Evolutionary conservation across 2,797 vertebrate genomes (phyloP).

Genomic region (Enteromius mattozi): DNA sequence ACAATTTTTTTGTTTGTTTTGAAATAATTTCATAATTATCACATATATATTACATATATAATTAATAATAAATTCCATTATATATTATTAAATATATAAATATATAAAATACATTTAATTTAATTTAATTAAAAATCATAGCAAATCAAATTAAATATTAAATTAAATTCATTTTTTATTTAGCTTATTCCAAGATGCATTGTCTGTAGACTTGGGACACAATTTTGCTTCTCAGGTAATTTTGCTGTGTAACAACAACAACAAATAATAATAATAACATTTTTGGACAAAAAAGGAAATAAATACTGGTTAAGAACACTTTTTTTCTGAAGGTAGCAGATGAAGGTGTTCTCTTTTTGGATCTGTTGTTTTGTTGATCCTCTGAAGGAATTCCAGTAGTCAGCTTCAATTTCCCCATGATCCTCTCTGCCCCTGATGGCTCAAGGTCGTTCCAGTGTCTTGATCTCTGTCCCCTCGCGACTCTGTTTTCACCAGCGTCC

Average conservation of each 20-base stretch:
- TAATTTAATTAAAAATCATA: too few relatives aligned
- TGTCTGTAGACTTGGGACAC: neutral
- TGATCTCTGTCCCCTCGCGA: constrained; percentile 35
- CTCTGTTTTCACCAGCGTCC: constrained; percentile 51
- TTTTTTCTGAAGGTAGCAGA: neutral
- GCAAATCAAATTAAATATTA: too few relatives aligned
- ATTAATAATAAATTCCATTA: too few relatives aligned
- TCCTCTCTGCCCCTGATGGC: constrained; percentile 7
- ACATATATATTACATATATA: too few relatives aligned
- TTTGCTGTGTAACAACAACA: too few relatives aligned
- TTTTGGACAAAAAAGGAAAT: too few relatives aligned
- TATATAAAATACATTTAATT: neutral
- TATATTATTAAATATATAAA: too few relatives aligned
- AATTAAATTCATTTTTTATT: too few relatives aligned
- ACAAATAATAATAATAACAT: too few relatives aligned
- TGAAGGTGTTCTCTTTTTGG: neutral
- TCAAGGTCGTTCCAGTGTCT: constrained; percentile 48
- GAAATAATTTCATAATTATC: too few relatives aligned
- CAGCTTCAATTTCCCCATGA: constrained; percentile 47
- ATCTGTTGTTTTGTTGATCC: constrained; percentile 27
- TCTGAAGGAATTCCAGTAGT: constrained; percentile 46
- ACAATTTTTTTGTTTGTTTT: too few relatives aligned
- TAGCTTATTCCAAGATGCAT: neutral
- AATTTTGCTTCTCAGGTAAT: neutral
- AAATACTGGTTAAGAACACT: too few relatives aligned